Percentiles rank a stretch among this genome's conserved stretches.
Conservation (phyloP, 2,113 vertebrate genomes). For the Guaruba guarouba region DNA sequence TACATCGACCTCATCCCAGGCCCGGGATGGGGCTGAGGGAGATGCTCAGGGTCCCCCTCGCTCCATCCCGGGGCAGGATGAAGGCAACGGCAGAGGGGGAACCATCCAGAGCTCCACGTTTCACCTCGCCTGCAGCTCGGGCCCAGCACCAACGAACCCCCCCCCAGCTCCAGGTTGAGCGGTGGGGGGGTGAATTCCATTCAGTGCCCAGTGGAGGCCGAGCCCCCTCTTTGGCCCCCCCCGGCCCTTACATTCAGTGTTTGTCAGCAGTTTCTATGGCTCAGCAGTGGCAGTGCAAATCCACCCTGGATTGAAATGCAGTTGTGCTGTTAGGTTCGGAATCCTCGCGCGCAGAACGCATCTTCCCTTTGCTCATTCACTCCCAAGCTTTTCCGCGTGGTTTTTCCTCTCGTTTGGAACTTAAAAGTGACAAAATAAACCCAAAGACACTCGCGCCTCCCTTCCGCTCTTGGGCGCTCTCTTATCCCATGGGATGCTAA, state of each 20-base stretch:
- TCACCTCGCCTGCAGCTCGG: too few species aligned
- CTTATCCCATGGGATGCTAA: conserved; percentile 62
- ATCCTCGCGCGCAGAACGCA: conserved; percentile 12
- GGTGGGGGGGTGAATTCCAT: too few species aligned
- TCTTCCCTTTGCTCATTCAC: conserved; percentile 37
- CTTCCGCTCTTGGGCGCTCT: neutral
- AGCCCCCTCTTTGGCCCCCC: neutral
- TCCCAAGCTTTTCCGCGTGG: neutral
- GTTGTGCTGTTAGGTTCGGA: conserved; percentile 72
- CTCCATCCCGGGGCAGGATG: rapidly evolving
- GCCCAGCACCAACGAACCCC: too few species aligned
- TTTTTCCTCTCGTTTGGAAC: neutral
- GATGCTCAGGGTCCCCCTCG: neutral
- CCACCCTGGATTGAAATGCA: conserved; percentile 67
- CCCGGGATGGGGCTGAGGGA: rapidly evolving
- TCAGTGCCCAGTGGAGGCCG: neutral
- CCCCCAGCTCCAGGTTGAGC: too few species aligned
- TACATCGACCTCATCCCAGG: neutral
- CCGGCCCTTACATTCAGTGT: conserved; percentile 74
- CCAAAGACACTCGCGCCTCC: conserved; percentile 60
- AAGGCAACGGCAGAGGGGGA: neutral
- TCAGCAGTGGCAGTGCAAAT: conserved; percentile 80
- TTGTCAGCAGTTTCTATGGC: conserved; percentile 80
- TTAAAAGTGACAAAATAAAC: conserved; percentile 61
- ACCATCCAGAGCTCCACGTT: too few species aligned